Evolutionary conservation across 1,140 invertebrate genomes (phyloP), one percentile per base, ranked within the genome.

Genomic region (Leptestheria dahalacensis): DNA sequence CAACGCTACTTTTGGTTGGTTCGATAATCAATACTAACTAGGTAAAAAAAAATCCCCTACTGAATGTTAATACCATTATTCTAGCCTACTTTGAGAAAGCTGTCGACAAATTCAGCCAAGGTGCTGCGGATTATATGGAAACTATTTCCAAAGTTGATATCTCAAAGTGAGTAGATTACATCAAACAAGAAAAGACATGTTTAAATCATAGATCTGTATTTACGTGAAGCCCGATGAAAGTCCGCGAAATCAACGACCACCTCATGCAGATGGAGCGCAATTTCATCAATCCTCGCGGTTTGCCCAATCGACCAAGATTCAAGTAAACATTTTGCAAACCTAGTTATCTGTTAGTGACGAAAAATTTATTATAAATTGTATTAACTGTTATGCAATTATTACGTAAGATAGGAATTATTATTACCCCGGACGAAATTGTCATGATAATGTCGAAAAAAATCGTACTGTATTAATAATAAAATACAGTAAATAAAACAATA

Each of bases 241-340:
- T 76, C 11, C 67, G 75, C 12, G 61, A 65, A 48, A 66, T 76
- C 1, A 77, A 77, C 62, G 76, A 77, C 61, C 72, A 77, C 63
- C 60, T 77, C 41, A 68, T 76, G 64, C 59, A 73, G 24, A 60
- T 78, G 26, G 76, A 77, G 64, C 65, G 74, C 63, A 67, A 71
- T 4, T 78, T 78, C 60, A 64, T 76, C 6, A 71, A 75, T 61
- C 71, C 70, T 1, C 61, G 64, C 11, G 75, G 74, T 10, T 59
- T 77, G 9, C 74, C 74, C 10, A 64, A 59, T 21, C 28, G 64
- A 25, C 59, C 64, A 15, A 53, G 64, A 3, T 56, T 52, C 50
- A 67, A 64, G 66, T 67, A 46, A n/a, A n/a, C n/a, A n/a, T n/a
- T n/a, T n/a, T n/a, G n/a, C n/a, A n/a, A n/a, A n/a, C n/a, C n/a